Percentiles rank a stretch among this genome's conserved stretches.
Evolutionary conservation across 2,797 vertebrate species (phyloP).

Genomic region (Prunella strophiata): DNA sequence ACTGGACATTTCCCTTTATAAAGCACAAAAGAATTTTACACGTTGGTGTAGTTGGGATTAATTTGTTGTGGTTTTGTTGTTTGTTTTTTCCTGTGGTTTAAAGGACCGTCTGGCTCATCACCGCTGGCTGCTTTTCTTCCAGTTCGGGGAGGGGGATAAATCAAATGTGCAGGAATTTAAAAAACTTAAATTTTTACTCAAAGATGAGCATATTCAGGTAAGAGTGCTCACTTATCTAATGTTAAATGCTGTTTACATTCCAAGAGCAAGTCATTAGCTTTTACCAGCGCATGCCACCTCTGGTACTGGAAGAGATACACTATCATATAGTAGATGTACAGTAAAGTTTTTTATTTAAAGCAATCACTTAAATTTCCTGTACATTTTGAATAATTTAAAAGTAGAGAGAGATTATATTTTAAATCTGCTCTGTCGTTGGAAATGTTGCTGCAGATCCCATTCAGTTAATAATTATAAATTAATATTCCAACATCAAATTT

Average conservation of each 20-base stretch:
- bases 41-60: not conserved
- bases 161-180: slow-evolving; percentile 86
- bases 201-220: slow-evolving; percentile 92
- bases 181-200: slow-evolving; percentile 88
- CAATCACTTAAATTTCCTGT: not conserved
- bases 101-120: slow-evolving; percentile 89
- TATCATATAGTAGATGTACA: not conserved
- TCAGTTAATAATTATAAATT: not conserved
- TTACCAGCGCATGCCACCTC: not conserved
- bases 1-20: not conserved
- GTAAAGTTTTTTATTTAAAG: not conserved
- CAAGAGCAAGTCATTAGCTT: not conserved
- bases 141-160: slow-evolving; percentile 81
- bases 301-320: not conserved
- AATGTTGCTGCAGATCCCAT: not conserved
- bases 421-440: not conserved
- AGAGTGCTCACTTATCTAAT: not conserved
- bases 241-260: not conserved
- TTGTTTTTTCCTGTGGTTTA: not conserved
- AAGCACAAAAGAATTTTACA: not conserved
- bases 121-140: slow-evolving; percentile 93
- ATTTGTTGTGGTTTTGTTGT: not conserved
- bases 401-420: not conserved
- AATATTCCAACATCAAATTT: not conserved
- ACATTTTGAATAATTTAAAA: not conserved